phyloP scores from a whole-genome alignment of 2,888 invertebrate genomes.

The Drosophila lacicola region DNA sequence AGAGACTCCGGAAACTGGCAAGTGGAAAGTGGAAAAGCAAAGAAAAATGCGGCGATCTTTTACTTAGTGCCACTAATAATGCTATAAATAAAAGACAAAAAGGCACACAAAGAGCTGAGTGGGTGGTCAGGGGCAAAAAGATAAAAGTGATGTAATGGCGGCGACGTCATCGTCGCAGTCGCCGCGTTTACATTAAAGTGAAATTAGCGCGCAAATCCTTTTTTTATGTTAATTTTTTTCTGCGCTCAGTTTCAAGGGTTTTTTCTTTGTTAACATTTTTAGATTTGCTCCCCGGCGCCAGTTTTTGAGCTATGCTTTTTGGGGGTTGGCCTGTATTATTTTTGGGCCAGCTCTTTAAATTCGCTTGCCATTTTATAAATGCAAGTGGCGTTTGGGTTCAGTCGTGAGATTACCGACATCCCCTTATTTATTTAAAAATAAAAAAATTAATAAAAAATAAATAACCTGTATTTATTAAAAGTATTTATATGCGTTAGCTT shows the following conservation, averaged over 20 bases:
- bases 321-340: slow-evolving; percentile 70
- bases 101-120: slow-evolving; percentile 1
- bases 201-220: slow-evolving; percentile 80
- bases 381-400: slow-evolving; percentile 21
- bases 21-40: slow-evolving; percentile 28
- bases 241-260: slow-evolving; percentile 41
- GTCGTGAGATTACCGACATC: no score
- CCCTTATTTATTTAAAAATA: no score
- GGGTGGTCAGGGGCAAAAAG: slow-evolving; percentile 21
- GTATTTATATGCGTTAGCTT: no score
- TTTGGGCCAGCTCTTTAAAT: slow-evolving; percentile 67
- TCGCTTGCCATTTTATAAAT: slow-evolving; percentile 54
- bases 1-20: slow-evolving; percentile 31
- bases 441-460: not conserved
- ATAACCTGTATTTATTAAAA: not conserved
- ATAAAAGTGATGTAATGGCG: slow-evolving; percentile 79
- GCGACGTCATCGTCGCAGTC: slow-evolving; percentile 65
- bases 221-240: slow-evolving; percentile 75
- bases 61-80: slow-evolving; percentile 78
- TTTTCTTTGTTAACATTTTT: slow-evolving; percentile 27
- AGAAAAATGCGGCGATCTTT: slow-evolving; percentile 68
- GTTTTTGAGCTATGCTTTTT: slow-evolving; percentile 69
- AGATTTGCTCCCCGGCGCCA: slow-evolving; percentile 53
- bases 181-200: slow-evolving; percentile 73
- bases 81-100: slow-evolving; percentile 73